phyloP scores from a whole-genome alignment of 2,888 invertebrate genomes.

The Malthinus flaveolus region DNA sequence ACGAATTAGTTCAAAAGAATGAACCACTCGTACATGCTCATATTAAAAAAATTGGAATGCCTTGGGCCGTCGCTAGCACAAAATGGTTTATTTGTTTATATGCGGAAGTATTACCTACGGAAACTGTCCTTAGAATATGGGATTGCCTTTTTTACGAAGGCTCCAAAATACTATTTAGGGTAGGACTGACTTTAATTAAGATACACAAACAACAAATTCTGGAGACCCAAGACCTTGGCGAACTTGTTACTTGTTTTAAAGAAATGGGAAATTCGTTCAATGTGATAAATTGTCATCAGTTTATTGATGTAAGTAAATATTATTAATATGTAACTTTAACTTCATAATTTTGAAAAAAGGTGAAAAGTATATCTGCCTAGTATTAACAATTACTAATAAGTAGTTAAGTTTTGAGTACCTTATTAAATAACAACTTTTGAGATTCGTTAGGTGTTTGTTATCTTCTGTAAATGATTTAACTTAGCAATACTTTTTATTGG shows the following conservation, averaged over 20 bases:
- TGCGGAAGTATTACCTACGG: conserved; percentile 90
- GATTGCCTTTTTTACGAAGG: conserved; percentile 95
- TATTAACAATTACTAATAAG: not conserved
- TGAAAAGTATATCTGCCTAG: not conserved
- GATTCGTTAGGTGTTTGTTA: no score
- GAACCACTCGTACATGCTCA: conserved; percentile 82
- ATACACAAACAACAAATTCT: conserved; percentile 72
- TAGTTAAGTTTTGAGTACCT: not conserved
- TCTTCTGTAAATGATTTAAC: no score
- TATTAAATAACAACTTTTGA: no score
- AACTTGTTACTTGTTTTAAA: conserved; percentile 81
- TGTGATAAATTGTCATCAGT: conserved; percentile 84
- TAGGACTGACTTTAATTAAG: conserved; percentile 81
- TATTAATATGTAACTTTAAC: no score
- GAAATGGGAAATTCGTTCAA: conserved; percentile 77
- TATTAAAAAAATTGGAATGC: conserved; percentile 77
- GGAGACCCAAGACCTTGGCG: conserved; percentile 77
- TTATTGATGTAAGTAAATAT: conserved; percentile 72
- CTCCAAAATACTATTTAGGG: conserved; percentile 88
- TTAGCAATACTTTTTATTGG: conserved; percentile 5
- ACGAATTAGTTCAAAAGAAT: conserved; percentile 81
- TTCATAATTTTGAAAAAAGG: not conserved
- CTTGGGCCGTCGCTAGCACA: conserved; percentile 89
- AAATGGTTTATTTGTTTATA: conserved; percentile 97
- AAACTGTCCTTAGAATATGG: conserved; percentile 94